These are phyloP conservation scores for Dendrocincla tyrannina DNA, from an alignment of 2,797 vertebrate genomes.

Conservation along the genomic window DNA sequence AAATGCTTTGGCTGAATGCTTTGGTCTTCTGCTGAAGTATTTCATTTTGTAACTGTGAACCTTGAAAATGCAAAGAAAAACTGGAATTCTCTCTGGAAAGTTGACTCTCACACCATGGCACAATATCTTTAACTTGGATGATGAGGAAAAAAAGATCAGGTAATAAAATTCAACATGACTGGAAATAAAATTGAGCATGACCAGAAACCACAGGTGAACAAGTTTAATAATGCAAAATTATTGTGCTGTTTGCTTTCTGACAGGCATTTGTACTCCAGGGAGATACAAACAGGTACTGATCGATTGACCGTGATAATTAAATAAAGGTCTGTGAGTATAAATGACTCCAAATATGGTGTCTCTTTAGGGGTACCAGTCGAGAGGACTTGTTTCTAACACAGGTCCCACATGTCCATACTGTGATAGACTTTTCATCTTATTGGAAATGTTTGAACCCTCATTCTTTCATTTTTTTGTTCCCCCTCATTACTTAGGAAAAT, in stretches of 20 bases:
- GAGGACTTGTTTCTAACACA: background rate
- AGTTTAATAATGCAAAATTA: background rate
- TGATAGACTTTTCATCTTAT: background rate
- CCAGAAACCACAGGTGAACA: background rate
- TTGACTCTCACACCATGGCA: background rate
- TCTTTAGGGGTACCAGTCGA: background rate
- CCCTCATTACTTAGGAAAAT: background rate
- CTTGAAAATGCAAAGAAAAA: background rate
- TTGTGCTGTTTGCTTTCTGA: background rate
- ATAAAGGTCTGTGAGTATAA: background rate
- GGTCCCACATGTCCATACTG: slow-evolving; percentile 61
- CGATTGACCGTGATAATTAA: background rate
- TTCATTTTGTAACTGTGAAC: background rate
- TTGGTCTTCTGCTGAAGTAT: background rate
- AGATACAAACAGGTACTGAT: background rate
- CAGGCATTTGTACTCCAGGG: background rate
- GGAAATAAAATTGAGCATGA: slow-evolving; percentile 7
- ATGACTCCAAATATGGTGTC: background rate
- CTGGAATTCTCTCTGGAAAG: background rate
- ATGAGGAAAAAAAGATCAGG: background rate
- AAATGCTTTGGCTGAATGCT: background rate
- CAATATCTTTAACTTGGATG: background rate
- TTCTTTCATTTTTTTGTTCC: background rate
- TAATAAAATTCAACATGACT: background rate
- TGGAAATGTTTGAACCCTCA: background rate